phyloP scores from a whole-genome alignment of 1,140 invertebrate species.

The Anthonomus grandis region DNA sequence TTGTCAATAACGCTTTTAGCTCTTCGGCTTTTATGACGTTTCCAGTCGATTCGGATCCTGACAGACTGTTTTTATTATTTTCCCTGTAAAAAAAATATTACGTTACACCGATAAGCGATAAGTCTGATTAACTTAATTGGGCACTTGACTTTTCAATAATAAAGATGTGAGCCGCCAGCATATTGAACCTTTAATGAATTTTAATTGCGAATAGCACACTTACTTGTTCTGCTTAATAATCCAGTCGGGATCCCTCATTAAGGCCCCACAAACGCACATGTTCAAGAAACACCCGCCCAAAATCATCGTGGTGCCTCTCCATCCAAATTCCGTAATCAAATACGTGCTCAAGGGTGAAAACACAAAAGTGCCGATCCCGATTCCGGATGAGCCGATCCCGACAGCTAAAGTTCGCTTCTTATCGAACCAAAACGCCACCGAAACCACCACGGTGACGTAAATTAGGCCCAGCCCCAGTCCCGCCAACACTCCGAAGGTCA shows the following conservation, averaged over 20 bases:
- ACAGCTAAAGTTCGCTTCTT: slow-evolving; percentile 87
- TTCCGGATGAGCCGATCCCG: slow-evolving; percentile 87
- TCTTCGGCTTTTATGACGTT: slow-evolving; percentile 53
- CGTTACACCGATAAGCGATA: too few species aligned
- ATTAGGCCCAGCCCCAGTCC: slow-evolving; percentile 82
- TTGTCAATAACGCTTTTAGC: slow-evolving; percentile 62
- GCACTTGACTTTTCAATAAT: too few species aligned
- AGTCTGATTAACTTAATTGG: too few species aligned
- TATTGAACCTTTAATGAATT: slow-evolving; percentile 20
- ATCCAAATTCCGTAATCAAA: slow-evolving; percentile 74
- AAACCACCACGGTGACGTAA: slow-evolving; percentile 87
- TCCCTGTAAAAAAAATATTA: too few species aligned
- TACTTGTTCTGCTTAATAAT: slow-evolving; percentile 56
- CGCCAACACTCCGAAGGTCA: slow-evolving; percentile 83
- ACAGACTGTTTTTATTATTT: slow-evolving; percentile 39
- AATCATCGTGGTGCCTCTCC: slow-evolving; percentile 80
- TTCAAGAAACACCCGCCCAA: slow-evolving; percentile 61
- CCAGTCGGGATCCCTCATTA: slow-evolving; percentile 85
- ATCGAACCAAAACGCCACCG: slow-evolving; percentile 95
- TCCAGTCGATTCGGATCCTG: slow-evolving; percentile 43
- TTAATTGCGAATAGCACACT: slow-evolving; percentile 19
- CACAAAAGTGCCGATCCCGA: slow-evolving; percentile 79
- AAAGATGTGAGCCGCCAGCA: too few species aligned
- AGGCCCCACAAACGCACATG: slow-evolving; percentile 81
- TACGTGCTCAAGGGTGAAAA: slow-evolving; percentile 78